Conservation (phyloP, 2,888 invertebrate species). For the Anorthoa munda region DNA sequence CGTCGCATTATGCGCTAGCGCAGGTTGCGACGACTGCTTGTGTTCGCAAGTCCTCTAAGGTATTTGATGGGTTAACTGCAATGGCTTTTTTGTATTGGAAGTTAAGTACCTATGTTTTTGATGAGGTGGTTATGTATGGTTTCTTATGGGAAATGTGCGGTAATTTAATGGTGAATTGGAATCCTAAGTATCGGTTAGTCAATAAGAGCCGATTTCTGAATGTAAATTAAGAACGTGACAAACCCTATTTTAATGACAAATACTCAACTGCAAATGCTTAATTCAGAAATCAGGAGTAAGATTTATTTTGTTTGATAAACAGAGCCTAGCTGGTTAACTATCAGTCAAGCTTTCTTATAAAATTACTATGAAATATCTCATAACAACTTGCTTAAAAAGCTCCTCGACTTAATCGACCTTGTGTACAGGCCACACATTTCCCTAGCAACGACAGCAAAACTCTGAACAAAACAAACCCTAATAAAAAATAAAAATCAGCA, state of each 20-base stretch:
- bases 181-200: background rate
- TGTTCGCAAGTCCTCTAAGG: conserved; percentile 43
- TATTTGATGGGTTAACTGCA: conserved; percentile 52
- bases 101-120: background rate
- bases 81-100: background rate
- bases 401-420: no score
- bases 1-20: conserved; percentile 71
- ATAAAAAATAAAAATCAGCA: conserved; percentile 5
- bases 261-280: no score
- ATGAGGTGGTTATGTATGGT: background rate
- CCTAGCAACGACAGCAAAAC: background rate
- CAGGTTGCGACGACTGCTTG: conserved; percentile 55
- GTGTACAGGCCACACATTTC: background rate
- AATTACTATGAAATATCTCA: background rate
- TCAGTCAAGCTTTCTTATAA: background rate
- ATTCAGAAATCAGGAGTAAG: no score
- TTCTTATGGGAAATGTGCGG: background rate
- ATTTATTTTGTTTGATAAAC: background rate
- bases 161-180: background rate
- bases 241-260: no score
- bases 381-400: background rate
- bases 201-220: no score
- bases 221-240: no score
- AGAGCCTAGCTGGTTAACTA: background rate
- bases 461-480: background rate